phyloP scores from a whole-genome alignment of 2,113 vertebrate species.

The Bucco capensis region DNA sequence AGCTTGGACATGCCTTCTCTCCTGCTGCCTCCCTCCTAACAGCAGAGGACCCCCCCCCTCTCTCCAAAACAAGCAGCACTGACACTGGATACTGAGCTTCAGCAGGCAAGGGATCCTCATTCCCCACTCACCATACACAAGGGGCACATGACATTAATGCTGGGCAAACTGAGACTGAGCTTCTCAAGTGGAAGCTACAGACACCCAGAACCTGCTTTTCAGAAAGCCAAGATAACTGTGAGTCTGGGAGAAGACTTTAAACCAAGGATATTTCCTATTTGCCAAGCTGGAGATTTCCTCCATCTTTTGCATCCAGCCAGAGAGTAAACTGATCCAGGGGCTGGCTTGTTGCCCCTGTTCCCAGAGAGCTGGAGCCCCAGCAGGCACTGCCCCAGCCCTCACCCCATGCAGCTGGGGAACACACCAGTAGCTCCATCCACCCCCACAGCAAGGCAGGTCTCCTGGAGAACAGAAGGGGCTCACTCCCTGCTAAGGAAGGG shows the following conservation, averaged over 20 bases:
- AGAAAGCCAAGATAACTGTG: neutral
- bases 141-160: fast-evolving
- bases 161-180: neutral
- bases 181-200: neutral
- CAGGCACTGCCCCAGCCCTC: neutral
- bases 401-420: neutral
- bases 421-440: fast-evolving
- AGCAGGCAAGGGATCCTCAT: neutral
- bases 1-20: neutral
- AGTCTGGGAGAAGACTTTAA: neutral
- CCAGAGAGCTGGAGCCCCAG: neutral
- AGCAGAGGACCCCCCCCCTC: neutral
- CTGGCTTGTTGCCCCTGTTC: neutral
- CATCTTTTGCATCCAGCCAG: neutral
- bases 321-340: fast-evolving
- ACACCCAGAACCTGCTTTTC: neutral
- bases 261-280: neutral
- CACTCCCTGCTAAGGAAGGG: fast-evolving
- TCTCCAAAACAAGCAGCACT: neutral
- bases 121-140: neutral
- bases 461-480: neutral
- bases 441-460: neutral
- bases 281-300: neutral
- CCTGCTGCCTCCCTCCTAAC: neutral
- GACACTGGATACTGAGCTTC: neutral